A percentile compares a stretch with the other conserved stretches of the same genome.
These are phyloP conservation scores for Pygathrix nemaeus DNA, from an alignment of 2,113 vertebrate genomes.

Conservation along the genomic window DNA sequence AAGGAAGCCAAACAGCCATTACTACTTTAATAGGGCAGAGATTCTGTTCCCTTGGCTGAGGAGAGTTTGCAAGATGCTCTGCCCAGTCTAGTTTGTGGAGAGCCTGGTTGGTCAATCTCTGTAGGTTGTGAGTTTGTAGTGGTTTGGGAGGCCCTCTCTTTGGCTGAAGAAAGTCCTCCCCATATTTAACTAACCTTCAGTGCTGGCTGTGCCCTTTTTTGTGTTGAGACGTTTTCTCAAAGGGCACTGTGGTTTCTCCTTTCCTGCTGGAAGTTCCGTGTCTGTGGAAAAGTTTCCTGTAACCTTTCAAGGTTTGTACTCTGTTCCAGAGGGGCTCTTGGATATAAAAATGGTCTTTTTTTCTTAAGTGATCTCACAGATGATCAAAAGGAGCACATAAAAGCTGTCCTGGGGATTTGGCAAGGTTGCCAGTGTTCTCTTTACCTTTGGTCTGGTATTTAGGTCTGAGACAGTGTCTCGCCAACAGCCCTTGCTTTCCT, in stretches of 20 bases:
- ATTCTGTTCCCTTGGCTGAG: background rate
- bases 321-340: background rate
- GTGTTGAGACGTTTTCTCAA: conserved; percentile 31
- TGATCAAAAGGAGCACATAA: conserved; percentile 50
- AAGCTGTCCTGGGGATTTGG: background rate
- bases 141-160: background rate
- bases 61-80: background rate
- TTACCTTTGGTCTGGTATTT: conserved; percentile 47
- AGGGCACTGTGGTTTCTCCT: background rate
- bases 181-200: background rate
- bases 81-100: background rate
- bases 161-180: background rate
- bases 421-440: background rate
- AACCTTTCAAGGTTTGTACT: conserved; percentile 52
- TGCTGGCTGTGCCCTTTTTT: background rate
- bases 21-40: background rate
- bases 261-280: background rate
- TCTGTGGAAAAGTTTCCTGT: conserved; percentile 9
- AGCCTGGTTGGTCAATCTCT: background rate
- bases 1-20: background rate
- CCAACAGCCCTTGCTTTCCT: conserved; percentile 34
- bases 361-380: conserved; percentile 36
- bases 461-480: conserved; percentile 42
- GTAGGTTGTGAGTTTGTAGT: background rate
- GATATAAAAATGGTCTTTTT: conserved; percentile 33